These are phyloP conservation scores for Rhagonycha lutea DNA, from an alignment of 2,888 invertebrate species.

Conservation along the genomic window DNA sequence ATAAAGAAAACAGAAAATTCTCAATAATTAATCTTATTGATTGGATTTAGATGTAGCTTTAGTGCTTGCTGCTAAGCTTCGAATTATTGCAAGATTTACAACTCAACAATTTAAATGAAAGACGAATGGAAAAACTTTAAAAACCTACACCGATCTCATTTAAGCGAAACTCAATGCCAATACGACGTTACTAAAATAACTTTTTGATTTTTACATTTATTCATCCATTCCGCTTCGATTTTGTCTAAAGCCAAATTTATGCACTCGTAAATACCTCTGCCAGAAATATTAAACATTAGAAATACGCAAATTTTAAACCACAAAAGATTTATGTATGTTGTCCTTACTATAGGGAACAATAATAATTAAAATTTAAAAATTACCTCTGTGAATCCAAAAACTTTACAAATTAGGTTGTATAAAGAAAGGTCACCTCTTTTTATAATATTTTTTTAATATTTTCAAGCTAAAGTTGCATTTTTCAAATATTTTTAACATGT, in stretches of 20 bases:
- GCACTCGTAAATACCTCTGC: not conserved
- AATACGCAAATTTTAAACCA: not conserved
- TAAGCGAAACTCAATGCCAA: not conserved
- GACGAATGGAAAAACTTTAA: not conserved
- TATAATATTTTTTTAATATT: no score
- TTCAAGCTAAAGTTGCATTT: no score
- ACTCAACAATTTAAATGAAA: not conserved
- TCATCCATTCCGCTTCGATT: not conserved
- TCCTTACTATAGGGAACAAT: no score
- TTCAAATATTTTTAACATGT: no score
- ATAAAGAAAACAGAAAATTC: not conserved
- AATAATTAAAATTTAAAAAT: no score
- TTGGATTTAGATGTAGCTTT: not conserved
- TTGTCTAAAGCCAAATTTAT: not conserved
- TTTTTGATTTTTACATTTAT: no score
- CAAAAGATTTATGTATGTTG: not conserved
- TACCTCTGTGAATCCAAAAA: no score
- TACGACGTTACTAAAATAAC: no score
- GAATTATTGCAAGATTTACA: not conserved
- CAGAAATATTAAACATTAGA: not conserved
- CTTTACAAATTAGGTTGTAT: no score
- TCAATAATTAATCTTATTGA: not conserved
- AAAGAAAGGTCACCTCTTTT: no score
- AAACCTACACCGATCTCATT: not conserved
- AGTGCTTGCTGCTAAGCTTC: not conserved